phyloP scores from a whole-genome alignment of 2,888 invertebrate genomes.

The Exocentrus adspersus region DNA sequence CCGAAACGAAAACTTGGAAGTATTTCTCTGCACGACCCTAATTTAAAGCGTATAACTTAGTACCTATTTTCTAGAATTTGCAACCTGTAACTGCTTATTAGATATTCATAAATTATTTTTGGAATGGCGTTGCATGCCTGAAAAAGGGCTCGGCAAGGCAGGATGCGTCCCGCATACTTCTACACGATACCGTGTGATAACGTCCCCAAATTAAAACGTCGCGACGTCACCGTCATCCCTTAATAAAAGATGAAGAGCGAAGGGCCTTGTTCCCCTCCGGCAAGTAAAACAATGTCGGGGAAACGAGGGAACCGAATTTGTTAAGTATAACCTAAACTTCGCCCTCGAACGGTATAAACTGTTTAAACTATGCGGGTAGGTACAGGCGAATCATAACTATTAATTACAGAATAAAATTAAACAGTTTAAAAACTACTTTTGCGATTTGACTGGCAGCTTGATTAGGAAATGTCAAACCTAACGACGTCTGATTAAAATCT shows the following conservation, averaged over 20 bases:
- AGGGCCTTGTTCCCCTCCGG: not conserved
- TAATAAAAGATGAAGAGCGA: constrained; percentile 13
- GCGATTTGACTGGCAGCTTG: too few species aligned
- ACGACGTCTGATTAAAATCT: too few species aligned
- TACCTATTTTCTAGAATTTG: too few species aligned
- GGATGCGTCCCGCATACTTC: not conserved
- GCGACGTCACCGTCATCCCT: not conserved
- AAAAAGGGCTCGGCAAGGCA: too few species aligned
- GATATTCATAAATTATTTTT: too few species aligned
- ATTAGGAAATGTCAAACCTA: too few species aligned
- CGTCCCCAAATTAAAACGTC: constrained; percentile 6
- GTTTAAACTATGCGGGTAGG: constrained; percentile 9
- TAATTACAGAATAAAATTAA: not conserved
- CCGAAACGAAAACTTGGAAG: too few species aligned
- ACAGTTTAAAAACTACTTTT: too few species aligned
- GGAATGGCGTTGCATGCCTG: too few species aligned
- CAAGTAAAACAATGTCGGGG: constrained; percentile 10
- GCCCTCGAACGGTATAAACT: constrained; percentile 1
- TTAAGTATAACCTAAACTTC: constrained; percentile 11
- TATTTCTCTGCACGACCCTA: too few species aligned
- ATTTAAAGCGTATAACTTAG: too few species aligned
- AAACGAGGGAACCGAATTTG: constrained; percentile 6
- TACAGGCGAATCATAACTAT: constrained; percentile 4
- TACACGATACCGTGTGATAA: constrained; percentile 8
- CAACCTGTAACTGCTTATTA: too few species aligned